Evolutionary conservation across 2,797 vertebrate species (phyloP), one percentile per base, ranked within the genome.

Genomic region (Rhynchonycteris naso): DNA sequence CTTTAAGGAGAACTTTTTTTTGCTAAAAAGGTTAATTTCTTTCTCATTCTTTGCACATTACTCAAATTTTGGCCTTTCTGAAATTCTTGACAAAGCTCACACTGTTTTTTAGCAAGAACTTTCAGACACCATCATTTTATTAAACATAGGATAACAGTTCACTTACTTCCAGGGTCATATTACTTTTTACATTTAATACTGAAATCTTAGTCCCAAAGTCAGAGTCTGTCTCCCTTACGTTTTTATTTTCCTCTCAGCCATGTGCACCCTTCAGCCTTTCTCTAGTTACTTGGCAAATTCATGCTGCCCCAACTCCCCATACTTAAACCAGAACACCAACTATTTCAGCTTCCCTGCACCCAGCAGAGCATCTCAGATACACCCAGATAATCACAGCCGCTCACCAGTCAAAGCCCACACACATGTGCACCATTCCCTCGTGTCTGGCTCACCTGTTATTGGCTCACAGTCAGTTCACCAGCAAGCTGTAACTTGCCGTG

Each of bases 21-120:
- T 65, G 85, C 68, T 61, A 47, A 72, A 85, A 90, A 50, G 21
- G 61, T 69, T 91, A 24, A 66, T 87, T 85, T 90, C 75, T 92
- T 88, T 76, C 52, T 71, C 30, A 88, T 88, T 95, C 72, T 96
- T 96, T 69, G 88, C n/a, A 82, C 58, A 95, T 90, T 90, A 88
- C 33, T 79, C 69, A 92, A 96, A 84, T 26, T 76, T 74, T 65
- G 68, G 50, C 87, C 56, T 85, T 95, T 80, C 38, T 80, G 66
- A 94, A 88, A 78, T 95, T 92, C 69, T 94, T 88, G 83, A 90
- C 65, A 88, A 72, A 80, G 24, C 10, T 68, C 52, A 84, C 63
- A 68, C 4, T 86, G 13, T 61, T 52, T 76, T 95, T 92, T 74
- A 92, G 50, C 72, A 85, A 72, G 80, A 89, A 94, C 75, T 93